These are phyloP conservation scores for Phylloscopus whistleri DNA, from an alignment of 2,113 vertebrate species.

Conservation along the genomic window DNA sequence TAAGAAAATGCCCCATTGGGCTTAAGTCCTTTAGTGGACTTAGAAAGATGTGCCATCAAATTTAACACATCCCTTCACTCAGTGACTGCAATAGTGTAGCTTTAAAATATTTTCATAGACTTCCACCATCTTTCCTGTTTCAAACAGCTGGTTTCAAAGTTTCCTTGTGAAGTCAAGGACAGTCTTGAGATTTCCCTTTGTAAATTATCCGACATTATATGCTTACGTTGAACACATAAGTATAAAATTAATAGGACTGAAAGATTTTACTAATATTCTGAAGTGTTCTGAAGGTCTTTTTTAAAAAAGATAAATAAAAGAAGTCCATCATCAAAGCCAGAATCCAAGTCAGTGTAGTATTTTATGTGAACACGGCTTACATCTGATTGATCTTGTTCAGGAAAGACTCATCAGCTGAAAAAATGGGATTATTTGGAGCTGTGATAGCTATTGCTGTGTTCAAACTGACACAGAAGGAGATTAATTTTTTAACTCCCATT, in stretches of 20 bases:
- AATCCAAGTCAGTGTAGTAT: background rate
- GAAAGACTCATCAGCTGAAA: background rate
- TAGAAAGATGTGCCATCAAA: fast-evolving
- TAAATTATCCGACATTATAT: background rate
- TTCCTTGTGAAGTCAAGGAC: background rate
- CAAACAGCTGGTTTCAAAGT: background rate
- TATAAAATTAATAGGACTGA: background rate
- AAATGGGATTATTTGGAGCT: background rate
- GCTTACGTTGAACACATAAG: background rate
- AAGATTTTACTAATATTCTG: background rate
- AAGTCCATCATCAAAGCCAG: background rate
- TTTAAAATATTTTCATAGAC: background rate
- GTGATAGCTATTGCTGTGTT: background rate
- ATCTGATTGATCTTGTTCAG: background rate
- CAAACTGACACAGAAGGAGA: background rate
- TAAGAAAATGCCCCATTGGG: background rate
- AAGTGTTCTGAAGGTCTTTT: background rate
- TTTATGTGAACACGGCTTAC: background rate
- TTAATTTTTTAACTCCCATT: background rate
- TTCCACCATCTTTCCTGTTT: background rate
- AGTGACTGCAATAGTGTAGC: background rate
- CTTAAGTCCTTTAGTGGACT: background rate
- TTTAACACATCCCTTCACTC: background rate
- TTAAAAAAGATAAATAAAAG: background rate
- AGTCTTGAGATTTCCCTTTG: background rate